Base-by-base conservation (phyloP, 2,888 invertebrate species). In the Lapara coniferarum region DNA sequence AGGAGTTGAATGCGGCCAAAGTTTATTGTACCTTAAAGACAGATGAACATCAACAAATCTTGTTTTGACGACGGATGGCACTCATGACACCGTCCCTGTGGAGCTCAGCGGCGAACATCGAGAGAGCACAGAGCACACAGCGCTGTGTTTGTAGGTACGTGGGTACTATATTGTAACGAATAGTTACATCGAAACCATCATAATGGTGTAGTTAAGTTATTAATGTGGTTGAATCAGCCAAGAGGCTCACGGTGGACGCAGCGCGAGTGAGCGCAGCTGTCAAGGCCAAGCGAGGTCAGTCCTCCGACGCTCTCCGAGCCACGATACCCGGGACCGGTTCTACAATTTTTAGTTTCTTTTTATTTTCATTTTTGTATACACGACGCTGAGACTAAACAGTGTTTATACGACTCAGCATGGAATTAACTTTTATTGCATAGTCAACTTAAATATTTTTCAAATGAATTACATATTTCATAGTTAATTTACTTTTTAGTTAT, bases 291-390 rank as follows among this genome's bases (percentile, higher is more conserved):
- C 82, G 92, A 91, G 93, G 93, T 93, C 93, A 93, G 85, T 93
- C 91, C 92, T 84, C 93, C 92, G 90, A 89, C 91, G 91, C 90
- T 90, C 91, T 90, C 90, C 86, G 84, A 87, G 89, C 90, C 89
- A 88, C 89, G 89, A 87, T 90, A 86, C 89, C 87, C 84, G 86
- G 77, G 91, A 93, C 93, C 93, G 93, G 93, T 93, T 93, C 89
- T 89, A 92, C 89, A 88, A 92, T 92, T 92, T 93, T 93, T 91
- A 91, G 90, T 90, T 86, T 89, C 89, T 92, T 93, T 92, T 93
- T 93, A 92, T 93, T 93, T 92, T 93, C 92, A 91, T 93, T 93
- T 92, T 93, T 92, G 92, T 93, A 91, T 92, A 92, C 90, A 91
- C 89, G 89, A 89, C 87, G 89, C 90, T 88, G 89, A 89, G 92